These are phyloP conservation scores for Yponomeuta plumbellus DNA, from an alignment of 2,888 invertebrate genomes.

Conservation along the genomic window DNA sequence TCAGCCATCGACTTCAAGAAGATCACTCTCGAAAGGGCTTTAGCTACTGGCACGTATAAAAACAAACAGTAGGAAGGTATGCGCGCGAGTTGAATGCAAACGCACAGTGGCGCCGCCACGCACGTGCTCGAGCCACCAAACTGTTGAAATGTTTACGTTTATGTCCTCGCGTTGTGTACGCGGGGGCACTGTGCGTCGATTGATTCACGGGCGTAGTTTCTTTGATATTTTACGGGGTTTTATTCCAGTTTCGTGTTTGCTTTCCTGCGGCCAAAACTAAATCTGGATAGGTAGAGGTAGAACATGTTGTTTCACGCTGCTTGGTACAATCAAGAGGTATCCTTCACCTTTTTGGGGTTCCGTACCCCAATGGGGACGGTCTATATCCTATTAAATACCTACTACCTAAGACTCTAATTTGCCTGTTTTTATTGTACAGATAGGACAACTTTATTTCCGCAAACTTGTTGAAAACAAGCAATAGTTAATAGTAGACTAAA, in stretches of 20 bases:
- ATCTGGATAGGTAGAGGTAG: neutral
- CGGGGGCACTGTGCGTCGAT: constrained; percentile 21
- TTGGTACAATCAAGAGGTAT: no score
- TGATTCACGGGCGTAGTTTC: neutral
- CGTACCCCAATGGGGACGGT: no score
- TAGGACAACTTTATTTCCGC: no score
- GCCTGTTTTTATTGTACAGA: no score
- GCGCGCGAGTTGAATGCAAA: constrained; percentile 62
- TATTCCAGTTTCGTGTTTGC: neutral
- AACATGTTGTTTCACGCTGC: no score
- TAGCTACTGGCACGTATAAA: constrained; percentile 43
- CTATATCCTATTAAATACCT: no score
- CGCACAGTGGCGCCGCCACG: constrained; percentile 52
- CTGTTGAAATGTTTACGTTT: constrained; percentile 59
- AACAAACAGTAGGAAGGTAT: constrained; percentile 46
- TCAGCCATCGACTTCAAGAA: no score
- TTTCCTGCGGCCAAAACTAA: neutral
- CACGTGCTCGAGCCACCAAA: constrained; percentile 49
- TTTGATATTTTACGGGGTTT: constrained; percentile 14
- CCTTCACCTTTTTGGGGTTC: no score
- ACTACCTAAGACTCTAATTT: no score
- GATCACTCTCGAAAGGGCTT: neutral
- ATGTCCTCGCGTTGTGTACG: constrained; percentile 39
- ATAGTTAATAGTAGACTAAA: no score
- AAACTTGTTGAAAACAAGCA: no score